Evolutionary conservation across 1,140 invertebrate species (phyloP).

Genomic region (Drosophila sp.): DNA sequence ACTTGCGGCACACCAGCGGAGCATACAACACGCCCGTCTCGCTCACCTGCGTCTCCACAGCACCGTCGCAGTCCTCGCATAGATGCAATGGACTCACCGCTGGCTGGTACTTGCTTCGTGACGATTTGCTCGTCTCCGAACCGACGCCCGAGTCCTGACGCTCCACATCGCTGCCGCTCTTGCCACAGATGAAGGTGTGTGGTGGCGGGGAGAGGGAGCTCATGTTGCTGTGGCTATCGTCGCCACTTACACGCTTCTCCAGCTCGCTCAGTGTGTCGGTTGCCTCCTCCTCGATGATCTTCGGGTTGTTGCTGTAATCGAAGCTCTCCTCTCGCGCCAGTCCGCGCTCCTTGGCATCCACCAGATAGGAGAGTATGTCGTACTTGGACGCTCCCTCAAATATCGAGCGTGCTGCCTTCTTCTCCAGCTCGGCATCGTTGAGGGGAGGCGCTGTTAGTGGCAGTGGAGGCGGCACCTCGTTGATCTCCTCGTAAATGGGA

Average conservation of each 20-base stretch:
- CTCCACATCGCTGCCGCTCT: slow-evolving; percentile 89
- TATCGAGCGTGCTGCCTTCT: slow-evolving; percentile 89
- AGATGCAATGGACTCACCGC: slow-evolving; percentile 86
- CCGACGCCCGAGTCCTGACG: slow-evolving; percentile 97
- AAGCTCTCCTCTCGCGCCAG: slow-evolving; percentile 88
- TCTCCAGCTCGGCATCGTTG: slow-evolving; percentile 88
- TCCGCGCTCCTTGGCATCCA: slow-evolving; percentile 92
- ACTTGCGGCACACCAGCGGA: slow-evolving; percentile 94
- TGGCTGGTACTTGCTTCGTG: slow-evolving; percentile 89
- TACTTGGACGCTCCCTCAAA: slow-evolving; percentile 94
- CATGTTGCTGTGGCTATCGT: slow-evolving; percentile 88
- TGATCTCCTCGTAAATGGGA: slow-evolving; percentile 95
- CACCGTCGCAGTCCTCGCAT: slow-evolving; percentile 92
- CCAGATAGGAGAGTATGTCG: slow-evolving; percentile 94
- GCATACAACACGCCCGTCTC: slow-evolving; percentile 90
- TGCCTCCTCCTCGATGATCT: slow-evolving; percentile 86
- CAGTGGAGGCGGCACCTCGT: slow-evolving; percentile 91
- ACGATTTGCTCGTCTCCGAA: slow-evolving; percentile 95
- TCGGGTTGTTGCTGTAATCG: slow-evolving; percentile 86
- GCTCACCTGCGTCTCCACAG: slow-evolving; percentile 89
- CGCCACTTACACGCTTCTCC: slow-evolving; percentile 75
- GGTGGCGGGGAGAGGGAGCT: slow-evolving; percentile 84
- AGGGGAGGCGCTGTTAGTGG: slow-evolving; percentile 90
- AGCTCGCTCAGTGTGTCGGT: slow-evolving; percentile 85
- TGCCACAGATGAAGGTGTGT: slow-evolving; percentile 70